Base-by-base conservation (phyloP, 2,797 vertebrate species). In the Coluber constrictor region DNA sequence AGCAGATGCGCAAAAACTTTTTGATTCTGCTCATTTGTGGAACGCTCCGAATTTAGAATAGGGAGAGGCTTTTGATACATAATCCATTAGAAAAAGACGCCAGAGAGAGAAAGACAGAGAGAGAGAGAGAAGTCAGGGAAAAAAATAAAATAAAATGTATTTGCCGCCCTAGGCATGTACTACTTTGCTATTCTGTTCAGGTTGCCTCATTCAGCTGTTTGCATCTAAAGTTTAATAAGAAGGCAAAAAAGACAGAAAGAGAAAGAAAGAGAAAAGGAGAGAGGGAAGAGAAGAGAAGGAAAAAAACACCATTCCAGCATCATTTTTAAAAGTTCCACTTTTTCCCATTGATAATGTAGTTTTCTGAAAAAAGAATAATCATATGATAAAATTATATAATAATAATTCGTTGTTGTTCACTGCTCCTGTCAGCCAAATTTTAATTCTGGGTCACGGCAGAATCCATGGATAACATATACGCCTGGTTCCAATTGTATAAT, bases 121-220 rank as follows among this genome's bases (percentile, higher is more conserved):
- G 18, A 60, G 59, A 25, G 23, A 25, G 59, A 60, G 90, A 92
- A 92, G 12, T 29, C 9, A 3, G 27, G 54, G 88, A 87, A 3
- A 13, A 15, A 60, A 79, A n/a, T n/a, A n/a, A 88, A 86, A 15
- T 29, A 55, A 56, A 93, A 37, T 47, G 27, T 94, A 89, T 93
- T 92, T 92, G 83, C 88, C 66, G 92, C 88, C 83, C 83, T 92
- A 79, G 90, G 92, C 88, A 63, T 92, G 29, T 32, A 90, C 83
- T 56, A 54, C 51, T 93, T 93, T 88, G 51, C 56, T 92, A 88
- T 92, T 61, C 90, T 37, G 51, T 57, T 83, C 88, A 93, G 56
- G 88, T 93, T 93, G 87, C 83, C 57, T 92, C 83, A 43, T 90
- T 94, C 94, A 93, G 83, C 90, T 92, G 37, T 92, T 92, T 92